Conservation (phyloP, 2,113 vertebrate genomes). For the Petroica traversi region DNA sequence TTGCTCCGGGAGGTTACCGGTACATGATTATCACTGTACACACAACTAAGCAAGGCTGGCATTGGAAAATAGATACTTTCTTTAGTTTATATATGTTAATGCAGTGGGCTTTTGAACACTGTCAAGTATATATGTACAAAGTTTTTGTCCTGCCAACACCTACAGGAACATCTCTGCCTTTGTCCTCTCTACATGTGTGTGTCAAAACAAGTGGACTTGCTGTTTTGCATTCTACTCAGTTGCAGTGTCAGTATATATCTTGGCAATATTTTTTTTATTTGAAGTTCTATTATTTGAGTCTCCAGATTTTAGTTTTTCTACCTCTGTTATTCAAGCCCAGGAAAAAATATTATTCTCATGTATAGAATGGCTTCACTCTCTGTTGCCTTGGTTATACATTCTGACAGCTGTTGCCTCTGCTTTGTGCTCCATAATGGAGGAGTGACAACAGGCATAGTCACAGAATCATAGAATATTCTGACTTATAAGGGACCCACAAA, state of each 20-base stretch:
- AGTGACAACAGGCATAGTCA: background rate
- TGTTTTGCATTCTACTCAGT: background rate
- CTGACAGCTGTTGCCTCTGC: background rate
- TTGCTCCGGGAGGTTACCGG: background rate
- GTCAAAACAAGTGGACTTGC: background rate
- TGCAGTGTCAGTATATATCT: background rate
- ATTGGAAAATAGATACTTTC: background rate
- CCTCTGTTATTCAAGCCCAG: background rate
- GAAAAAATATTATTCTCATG: background rate
- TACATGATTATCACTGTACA: background rate
- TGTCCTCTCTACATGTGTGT: background rate
- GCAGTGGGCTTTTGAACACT: fast-evolving
- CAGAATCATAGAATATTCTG: background rate
- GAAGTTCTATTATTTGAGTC: background rate
- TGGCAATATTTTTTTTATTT: background rate
- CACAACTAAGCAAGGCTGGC: background rate
- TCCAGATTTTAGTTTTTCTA: background rate
- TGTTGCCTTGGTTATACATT: background rate
- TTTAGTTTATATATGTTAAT: background rate
- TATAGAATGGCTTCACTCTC: background rate
- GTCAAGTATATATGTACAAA: background rate
- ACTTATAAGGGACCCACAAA: background rate
- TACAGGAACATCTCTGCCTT: background rate
- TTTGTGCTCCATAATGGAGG: background rate
- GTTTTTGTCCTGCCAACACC: background rate